Evolutionary conservation across 2,888 invertebrate genomes (phyloP).

Genomic region (Piscicola geometra): DNA sequence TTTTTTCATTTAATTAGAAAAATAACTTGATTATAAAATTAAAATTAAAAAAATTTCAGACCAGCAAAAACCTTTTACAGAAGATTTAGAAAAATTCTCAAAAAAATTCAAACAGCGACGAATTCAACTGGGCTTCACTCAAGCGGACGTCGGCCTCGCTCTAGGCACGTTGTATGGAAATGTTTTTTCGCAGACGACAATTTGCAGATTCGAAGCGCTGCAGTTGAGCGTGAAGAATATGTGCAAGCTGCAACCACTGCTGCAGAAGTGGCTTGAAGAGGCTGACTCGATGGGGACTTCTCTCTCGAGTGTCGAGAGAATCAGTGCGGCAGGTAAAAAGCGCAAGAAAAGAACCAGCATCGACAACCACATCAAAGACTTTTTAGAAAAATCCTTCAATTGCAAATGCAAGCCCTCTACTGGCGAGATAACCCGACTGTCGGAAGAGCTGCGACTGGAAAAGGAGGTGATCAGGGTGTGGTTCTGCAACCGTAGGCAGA

Average conservation of each 20-base stretch:
- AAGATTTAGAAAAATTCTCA: conserved; percentile 97
- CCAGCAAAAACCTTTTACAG: too few species aligned
- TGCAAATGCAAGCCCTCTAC: conserved; percentile 99
- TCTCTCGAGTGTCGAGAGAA: conserved; percentile 96
- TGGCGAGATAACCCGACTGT: conserved; percentile 89
- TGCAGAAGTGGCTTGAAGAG: conserved; percentile 98
- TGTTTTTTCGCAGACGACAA: conserved; percentile 98
- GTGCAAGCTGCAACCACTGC: conserved; percentile 97
- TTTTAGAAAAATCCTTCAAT: conserved; percentile 95
- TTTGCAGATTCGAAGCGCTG: conserved; percentile 97
- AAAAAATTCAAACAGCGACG: conserved; percentile 98
- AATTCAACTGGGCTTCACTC: conserved; percentile 96
- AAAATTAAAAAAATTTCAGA: too few species aligned
- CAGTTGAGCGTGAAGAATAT: conserved; percentile 99
- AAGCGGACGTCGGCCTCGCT: conserved; percentile 96
- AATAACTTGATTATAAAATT: too few species aligned
- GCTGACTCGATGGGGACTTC: conserved; percentile 96
- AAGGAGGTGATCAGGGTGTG: conserved; percentile 71
- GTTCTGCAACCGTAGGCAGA: too few species aligned
- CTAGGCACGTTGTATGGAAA: conserved; percentile 97
- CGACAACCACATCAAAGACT: conserved; percentile 89
- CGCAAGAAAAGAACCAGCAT: conserved; percentile 98
- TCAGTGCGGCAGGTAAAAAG: conserved; percentile 73
- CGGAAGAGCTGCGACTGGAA: conserved; percentile 92
- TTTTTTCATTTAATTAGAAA: too few species aligned